Conservation (phyloP, 2,797 vertebrate species). For the Emydoidea blandingii region DNA sequence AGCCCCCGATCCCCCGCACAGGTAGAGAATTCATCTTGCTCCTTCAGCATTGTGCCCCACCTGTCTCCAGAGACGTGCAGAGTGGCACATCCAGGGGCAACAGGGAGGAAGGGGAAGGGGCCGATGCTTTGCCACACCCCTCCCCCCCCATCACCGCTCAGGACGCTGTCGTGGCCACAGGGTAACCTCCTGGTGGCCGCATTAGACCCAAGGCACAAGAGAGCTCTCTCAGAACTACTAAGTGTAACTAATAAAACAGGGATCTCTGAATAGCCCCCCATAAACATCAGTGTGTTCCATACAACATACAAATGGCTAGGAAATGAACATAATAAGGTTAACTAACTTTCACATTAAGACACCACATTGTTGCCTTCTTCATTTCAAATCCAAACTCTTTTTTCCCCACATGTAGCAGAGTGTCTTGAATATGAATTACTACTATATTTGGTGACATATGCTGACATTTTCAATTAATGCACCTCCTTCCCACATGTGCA, state of each 20-base stretch:
- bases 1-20: no score
- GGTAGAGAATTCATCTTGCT: no score
- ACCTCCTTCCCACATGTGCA: background rate
- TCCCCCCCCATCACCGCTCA: no score
- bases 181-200: no score
- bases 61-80: no score
- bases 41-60: no score
- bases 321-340: background rate
- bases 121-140: no score
- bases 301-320: background rate
- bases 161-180: no score
- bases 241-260: background rate
- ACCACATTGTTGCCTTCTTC: background rate
- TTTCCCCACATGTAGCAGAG: background rate
- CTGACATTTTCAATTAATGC: background rate
- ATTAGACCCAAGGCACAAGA: background rate
- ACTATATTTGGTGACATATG: background rate
- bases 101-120: no score
- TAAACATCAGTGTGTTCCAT: accelerated
- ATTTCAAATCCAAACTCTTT: background rate
- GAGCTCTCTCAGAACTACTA: background rate
- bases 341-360: background rate
- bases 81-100: no score
- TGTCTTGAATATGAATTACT: background rate
- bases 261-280: background rate